Conservation (phyloP, 1,140 invertebrate genomes). For the Plutomurus gul region DNA sequence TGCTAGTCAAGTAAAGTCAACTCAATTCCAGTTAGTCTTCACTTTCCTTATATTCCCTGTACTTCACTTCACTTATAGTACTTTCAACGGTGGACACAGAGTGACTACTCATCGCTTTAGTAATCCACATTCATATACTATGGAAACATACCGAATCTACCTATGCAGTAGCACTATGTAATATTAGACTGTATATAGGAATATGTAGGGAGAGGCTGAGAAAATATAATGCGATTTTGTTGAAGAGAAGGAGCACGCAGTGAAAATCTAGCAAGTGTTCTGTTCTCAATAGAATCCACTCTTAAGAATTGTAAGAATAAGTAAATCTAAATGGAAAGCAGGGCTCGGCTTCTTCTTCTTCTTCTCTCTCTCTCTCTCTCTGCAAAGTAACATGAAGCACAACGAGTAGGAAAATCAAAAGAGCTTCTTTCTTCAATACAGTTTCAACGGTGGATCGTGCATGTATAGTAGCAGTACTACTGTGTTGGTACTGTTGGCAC, state of each 20-base stretch:
- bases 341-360: background rate
- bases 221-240: constrained; percentile 9
- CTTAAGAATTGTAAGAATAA: constrained; percentile 20
- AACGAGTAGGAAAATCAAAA: constrained; percentile 1
- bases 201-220: background rate
- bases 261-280: constrained; percentile 24
- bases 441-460: too few species aligned
- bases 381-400: background rate
- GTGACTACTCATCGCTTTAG: background rate
- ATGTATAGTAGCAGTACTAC: too few species aligned
- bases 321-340: constrained; percentile 8
- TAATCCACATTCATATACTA: constrained; percentile 1
- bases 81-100: background rate
- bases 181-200: too few species aligned
- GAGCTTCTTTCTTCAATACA: background rate
- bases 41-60: background rate
- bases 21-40: background rate
- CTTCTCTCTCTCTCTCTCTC: too few species aligned
- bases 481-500: too few species aligned
- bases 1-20: constrained; percentile 6
- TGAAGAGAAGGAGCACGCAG: background rate
- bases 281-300: constrained; percentile 26
- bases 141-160: too few species aligned
- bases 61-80: background rate
- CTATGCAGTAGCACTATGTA: too few species aligned